Base-by-base conservation (phyloP, 2,797 vertebrate genomes). In the Lindbergichthys nudifrons region DNA sequence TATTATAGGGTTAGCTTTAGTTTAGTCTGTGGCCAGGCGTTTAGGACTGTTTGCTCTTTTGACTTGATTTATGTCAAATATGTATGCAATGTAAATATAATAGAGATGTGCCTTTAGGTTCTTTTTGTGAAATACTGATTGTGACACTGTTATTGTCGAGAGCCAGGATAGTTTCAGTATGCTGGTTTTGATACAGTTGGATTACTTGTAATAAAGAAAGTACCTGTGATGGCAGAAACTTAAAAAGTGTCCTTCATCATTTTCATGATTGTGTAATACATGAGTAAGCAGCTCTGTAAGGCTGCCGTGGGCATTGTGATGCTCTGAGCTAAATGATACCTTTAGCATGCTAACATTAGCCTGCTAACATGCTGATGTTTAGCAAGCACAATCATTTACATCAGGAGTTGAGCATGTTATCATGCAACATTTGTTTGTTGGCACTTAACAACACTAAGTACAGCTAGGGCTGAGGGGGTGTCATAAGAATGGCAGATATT, bases 51-150 rank as follows among this genome's bases (percentile, higher is more conserved):
- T 75, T 81, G 77, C 65, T 64, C 48, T 73, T 86, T 84, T 65
- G 23, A 62, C 19, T 74, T 70, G n/a, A 53, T 76, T 70, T 70
- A 48, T 78, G 85, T 88, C 73, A 23, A 77, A 76, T 19, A 36
- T 92, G 88, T 89, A 88, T 90, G 88, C 83, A 88, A 81, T 92
- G 92, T 92, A 92, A 93, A 92, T 92, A 93, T 41, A 65, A 82
- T 92, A 91, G 90, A 89, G 66, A 87, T 84, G 89, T 93, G 92
- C 92, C 92, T 93, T 92, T 91, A 90, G 88, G 83, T 65, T 65
- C 69, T 64, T 66, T 64, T 36, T 64, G 14, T 74, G 45, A 50
- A 79, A 53, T 54, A 68, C 50, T 77, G 69, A 73, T 80, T 75
- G 69, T 87, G 73, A 83, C n/a, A 53, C 41, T 26, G 73, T 77